Conservation (phyloP, 2,113 vertebrate species). For the Rhombomys opimus region DNA sequence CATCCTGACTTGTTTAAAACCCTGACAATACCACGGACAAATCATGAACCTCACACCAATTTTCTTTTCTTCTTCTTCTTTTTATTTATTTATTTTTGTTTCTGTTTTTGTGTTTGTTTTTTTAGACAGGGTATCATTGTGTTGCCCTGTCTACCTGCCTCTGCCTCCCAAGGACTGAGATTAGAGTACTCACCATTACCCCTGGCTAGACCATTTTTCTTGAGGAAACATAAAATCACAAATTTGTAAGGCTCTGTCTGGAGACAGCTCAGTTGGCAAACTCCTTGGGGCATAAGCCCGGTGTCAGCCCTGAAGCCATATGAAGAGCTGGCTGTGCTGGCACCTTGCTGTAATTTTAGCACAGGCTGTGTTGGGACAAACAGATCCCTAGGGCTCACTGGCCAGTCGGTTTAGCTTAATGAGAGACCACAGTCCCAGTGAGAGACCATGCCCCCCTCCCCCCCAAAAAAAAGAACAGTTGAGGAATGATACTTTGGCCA, state of each 20-base stretch:
- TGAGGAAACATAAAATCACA: neutral
- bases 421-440: neutral
- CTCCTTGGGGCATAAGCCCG: neutral
- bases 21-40: neutral
- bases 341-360: neutral
- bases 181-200: neutral
- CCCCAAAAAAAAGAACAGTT: too few species aligned
- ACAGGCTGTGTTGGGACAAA: neutral
- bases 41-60: neutral
- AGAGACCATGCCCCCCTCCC: neutral
- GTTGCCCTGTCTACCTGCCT: neutral
- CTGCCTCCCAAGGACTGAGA: neutral
- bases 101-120: neutral
- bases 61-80: neutral
- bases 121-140: neutral
- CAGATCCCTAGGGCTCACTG: neutral
- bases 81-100: neutral
- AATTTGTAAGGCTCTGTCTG: accelerated
- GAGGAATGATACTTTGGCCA: neutral
- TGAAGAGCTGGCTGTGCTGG: neutral
- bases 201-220: neutral
- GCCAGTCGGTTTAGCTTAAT: neutral
- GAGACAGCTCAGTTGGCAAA: neutral
- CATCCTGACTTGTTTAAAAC: neutral
- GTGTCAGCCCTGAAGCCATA: neutral